Base-by-base conservation (phyloP, 2,797 vertebrate species). In the Sebastolobus alascanus region DNA sequence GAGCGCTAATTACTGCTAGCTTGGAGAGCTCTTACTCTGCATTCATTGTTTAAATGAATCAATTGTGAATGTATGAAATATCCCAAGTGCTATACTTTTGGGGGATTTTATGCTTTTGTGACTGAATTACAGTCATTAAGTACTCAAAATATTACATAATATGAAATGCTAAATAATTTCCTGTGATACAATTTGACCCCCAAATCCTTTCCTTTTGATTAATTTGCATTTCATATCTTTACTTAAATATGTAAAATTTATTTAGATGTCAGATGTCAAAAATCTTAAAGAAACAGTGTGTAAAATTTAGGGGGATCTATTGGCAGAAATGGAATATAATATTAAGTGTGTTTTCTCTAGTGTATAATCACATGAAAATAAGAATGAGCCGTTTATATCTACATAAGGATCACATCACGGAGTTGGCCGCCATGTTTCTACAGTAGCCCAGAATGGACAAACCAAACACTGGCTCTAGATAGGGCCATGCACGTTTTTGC, bases 1-100 rank as follows among this genome's bases (percentile, higher is more conserved):
- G 63, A 27, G 29, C 7, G 27, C 83, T 88, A 90, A 86, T 90
- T 89, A 83, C 55, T 46, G 58, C 65, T 84, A 69, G 67, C 72
- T 60, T 59, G 22, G 8, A 35, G 38, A 37, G 29, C 69, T 81
- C 31, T 13, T 60, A 7, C 3, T 43, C 22, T 65, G 29, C 6
- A 63, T 55, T 13, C 43, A 50, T 37, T 20, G 63, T 56, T 56
- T 46, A 46, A 46, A 46, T 46, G 2, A 66, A 65, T 72, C 9
- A 46, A 1, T 40, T 35, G 10, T 52, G 2, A 56, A 31, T 55
- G 70, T 66, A 11, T 9, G 5, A 33, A 50, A 43, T 72, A 29
- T 40, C 35, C 9, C 12, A 68, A 35, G 27, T 40, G 16, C 27
- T n/a, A 0, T 29, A 27, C 4, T 22, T 74, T 61, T n/a, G 31